phyloP scores from a whole-genome alignment of 2,888 invertebrate species.

The Amblyjoppa proteus region DNA sequence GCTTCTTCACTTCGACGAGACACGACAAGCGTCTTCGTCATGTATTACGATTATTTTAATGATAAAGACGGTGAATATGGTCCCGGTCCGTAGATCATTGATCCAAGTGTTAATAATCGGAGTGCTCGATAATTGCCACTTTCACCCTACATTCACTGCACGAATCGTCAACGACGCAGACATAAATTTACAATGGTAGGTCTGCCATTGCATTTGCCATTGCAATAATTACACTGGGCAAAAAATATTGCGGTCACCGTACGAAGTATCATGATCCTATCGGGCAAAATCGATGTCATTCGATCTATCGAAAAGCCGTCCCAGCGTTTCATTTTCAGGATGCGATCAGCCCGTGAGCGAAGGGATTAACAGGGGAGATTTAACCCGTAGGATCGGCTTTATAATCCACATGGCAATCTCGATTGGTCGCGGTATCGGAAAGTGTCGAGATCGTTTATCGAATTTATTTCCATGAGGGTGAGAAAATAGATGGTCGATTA shows the following conservation, averaged over 20 bases:
- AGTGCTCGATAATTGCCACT: too few relatives aligned
- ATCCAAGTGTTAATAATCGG: too few relatives aligned
- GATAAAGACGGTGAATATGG: too few relatives aligned
- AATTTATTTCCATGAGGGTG: constrained; percentile 47
- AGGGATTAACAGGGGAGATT: constrained; percentile 24
- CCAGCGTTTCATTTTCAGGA: not conserved
- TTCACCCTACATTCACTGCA: too few relatives aligned
- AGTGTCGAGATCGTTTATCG: constrained; percentile 34
- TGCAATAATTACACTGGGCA: too few relatives aligned
- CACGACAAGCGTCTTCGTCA: not conserved
- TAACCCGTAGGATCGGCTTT: not conserved
- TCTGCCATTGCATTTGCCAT: too few relatives aligned
- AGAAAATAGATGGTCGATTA: constrained; percentile 49
- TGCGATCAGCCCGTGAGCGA: not conserved
- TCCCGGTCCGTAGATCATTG: too few relatives aligned
- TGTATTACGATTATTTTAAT: not conserved
- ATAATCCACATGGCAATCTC: not conserved
- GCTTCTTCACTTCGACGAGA: not conserved
- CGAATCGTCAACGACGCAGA: not conserved
- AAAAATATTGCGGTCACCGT: too few relatives aligned
- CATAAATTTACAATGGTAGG: not conserved
- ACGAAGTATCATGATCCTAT: too few relatives aligned
- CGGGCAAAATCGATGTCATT: too few relatives aligned
- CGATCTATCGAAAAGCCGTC: not conserved
- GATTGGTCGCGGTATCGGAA: not conserved